These are phyloP conservation scores for Lepidurus packardi DNA, from an alignment of 1,140 invertebrate species.

Conservation along the genomic window DNA sequence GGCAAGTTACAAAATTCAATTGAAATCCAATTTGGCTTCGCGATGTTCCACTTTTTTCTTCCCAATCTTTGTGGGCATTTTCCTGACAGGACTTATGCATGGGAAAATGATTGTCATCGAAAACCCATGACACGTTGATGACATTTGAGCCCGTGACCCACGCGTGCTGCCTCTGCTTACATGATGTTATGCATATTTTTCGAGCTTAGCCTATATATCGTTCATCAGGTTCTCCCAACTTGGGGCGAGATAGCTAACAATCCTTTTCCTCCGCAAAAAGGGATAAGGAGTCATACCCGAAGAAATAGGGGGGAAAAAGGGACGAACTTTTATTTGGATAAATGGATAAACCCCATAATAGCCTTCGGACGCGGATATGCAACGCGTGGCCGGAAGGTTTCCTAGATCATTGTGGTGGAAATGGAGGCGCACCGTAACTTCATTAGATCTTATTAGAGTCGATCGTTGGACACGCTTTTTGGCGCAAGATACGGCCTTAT, in stretches of 20 bases:
- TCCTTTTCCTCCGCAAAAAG: neutral
- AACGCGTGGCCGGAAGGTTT: too few species aligned
- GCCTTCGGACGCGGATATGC: too few species aligned
- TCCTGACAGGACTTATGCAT: constrained; percentile 10
- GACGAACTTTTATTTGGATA: neutral
- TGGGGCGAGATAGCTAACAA: neutral
- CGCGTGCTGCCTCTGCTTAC: neutral
- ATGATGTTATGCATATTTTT: constrained; percentile 8
- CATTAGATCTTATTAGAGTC: too few species aligned
- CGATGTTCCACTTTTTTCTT: neutral
- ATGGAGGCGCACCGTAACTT: too few species aligned
- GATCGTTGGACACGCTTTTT: too few species aligned
- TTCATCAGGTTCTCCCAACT: neutral
- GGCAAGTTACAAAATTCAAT: constrained; percentile 11
- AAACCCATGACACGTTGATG: constrained; percentile 18
- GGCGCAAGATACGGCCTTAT: too few species aligned
- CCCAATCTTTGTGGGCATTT: neutral
- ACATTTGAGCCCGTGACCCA: neutral
- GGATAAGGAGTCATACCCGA: neutral
- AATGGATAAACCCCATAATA: neutral
- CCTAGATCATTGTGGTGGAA: too few species aligned
- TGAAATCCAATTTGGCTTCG: constrained; percentile 6
- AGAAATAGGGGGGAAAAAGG: neutral
- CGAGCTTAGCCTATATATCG: neutral
- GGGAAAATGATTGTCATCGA: constrained; percentile 11